Evolutionary conservation across 2,113 vertebrate genomes (phyloP), one percentile per base, ranked within the genome.

Genomic region (Anas platyrhynchos): DNA sequence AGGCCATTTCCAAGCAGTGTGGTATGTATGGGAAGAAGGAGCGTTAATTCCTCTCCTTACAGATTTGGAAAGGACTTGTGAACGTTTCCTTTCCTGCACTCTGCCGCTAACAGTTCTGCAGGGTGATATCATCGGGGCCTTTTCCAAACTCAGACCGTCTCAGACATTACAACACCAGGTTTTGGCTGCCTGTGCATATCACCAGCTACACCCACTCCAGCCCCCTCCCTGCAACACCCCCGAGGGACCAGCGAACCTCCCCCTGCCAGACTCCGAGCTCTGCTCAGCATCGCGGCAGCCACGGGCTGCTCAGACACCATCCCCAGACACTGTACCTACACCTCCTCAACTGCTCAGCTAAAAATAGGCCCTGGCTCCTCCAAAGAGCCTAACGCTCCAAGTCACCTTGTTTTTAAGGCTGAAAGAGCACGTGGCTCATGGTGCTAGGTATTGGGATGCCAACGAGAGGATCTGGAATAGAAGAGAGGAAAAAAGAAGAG

Each of bases 81-180:
- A 93, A 89, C 34, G 11, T 96, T 96, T 96, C 96, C 94, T 95
- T 96, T 96, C 92, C 88, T 94, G 94, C 79, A 41, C 84, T 96
- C 77, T 86, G 93, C 83, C 4, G 21, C 93, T 92, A 85, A 67
- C 54, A 44, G 44, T 94, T 97, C 96, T 95, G 88, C 83, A 93
- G 79, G 72, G 93, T 95, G 96, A 97, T 92, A 93, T 91, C 97
- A 89, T 90, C 14, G 13, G 11, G 67, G 84, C 83, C 43, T 62
- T 83, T 94, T 97, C 95, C 96, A 96, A 97, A 86, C 66, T 82
- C 74, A 76, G 71, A 92, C 68, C 1, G 81, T 91, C 88, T 95
- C 92, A 93, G 96, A 96, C 85, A 81, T 86, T 96, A 97, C 86
- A 88, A 22, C 91, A 96, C 72, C 83, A 46, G 86, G 65, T 81